Evolutionary conservation across 2,113 vertebrate species (phyloP).

Genomic region (Salvelinus alpinus): DNA sequence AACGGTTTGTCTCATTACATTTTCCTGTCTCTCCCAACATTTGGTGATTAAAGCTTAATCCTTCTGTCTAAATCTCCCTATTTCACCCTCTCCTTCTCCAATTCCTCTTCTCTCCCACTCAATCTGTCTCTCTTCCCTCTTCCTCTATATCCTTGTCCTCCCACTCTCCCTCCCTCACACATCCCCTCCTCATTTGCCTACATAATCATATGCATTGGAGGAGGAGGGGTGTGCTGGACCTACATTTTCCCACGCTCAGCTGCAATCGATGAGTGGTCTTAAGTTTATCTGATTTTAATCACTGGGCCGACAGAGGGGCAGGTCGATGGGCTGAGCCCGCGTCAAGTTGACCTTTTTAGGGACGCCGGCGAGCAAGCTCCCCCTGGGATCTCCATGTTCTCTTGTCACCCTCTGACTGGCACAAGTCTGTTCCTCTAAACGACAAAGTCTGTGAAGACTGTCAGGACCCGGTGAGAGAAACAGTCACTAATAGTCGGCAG

Average conservation of each 20-base stretch:
- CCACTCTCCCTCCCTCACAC: slow-evolving; percentile 21
- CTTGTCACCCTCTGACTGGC: slow-evolving; percentile 96
- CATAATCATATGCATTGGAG: slow-evolving; percentile 65
- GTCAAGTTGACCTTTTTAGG: slow-evolving; percentile 99
- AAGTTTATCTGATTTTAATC: slow-evolving; percentile 99
- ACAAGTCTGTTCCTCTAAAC: slow-evolving; percentile 97
- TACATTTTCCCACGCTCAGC: slow-evolving; percentile 71
- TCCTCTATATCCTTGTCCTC: slow-evolving; percentile 22
- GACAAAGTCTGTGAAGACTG: slow-evolving; percentile 99
- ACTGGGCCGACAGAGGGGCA: slow-evolving; percentile 89
- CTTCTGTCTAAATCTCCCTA: not conserved
- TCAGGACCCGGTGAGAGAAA: too few relatives aligned
- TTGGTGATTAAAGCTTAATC: not conserved
- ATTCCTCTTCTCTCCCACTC: too few relatives aligned
- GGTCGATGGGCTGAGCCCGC: slow-evolving; percentile 98
- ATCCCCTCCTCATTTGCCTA: slow-evolving; percentile 51
- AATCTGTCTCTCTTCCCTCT: not conserved
- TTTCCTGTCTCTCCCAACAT: not conserved
- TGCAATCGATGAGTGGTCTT: slow-evolving; percentile 85
- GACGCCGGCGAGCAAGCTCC: slow-evolving; percentile 86
- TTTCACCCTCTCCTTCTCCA: not conserved
- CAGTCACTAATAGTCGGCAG: too few relatives aligned
- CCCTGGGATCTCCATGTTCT: slow-evolving; percentile 87
- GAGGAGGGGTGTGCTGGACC: slow-evolving; percentile 53
- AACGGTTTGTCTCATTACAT: not conserved